phyloP scores from a whole-genome alignment of 2,888 invertebrate genomes.

The Rhagonycha lutea region DNA sequence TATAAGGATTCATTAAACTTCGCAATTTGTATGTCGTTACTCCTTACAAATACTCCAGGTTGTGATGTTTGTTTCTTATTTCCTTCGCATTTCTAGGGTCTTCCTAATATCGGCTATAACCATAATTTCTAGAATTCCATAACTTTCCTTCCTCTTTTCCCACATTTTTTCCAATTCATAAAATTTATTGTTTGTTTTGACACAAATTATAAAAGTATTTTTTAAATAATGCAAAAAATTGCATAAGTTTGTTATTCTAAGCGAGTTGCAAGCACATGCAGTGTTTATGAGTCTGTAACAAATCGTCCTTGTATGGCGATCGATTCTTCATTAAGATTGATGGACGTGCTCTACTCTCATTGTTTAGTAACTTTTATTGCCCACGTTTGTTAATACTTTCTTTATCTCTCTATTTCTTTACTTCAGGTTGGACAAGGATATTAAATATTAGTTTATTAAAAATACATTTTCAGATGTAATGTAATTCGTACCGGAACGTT shows the following conservation, averaged over 20 bases:
- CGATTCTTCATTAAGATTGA: conserved; percentile 48
- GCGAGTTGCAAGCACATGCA: conserved; percentile 38
- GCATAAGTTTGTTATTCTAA: conserved; percentile 24
- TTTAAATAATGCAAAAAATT: background rate
- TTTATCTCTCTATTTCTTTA: conserved; percentile 19
- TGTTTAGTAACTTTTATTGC: conserved; percentile 31
- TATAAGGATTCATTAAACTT: background rate
- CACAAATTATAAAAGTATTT: background rate
- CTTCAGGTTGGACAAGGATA: conserved; percentile 11
- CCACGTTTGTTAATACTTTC: conserved; percentile 29
- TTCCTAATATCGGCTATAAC: background rate
- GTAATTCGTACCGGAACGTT: background rate
- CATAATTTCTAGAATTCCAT: background rate
- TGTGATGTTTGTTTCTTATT: background rate
- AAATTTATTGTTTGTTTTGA: background rate
- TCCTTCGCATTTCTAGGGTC: background rate
- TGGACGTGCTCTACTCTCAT: conserved; percentile 40
- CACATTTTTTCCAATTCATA: background rate
- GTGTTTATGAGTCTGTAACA: conserved; percentile 46
- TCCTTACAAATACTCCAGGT: background rate
- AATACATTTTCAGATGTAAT: background rate
- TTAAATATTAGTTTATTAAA: conserved; percentile 3
- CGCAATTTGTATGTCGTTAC: background rate
- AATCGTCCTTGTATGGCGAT: conserved; percentile 45
- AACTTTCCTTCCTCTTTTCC: background rate